Base-by-base conservation (phyloP, 2,888 invertebrate genomes). In the Furcula furcula region DNA sequence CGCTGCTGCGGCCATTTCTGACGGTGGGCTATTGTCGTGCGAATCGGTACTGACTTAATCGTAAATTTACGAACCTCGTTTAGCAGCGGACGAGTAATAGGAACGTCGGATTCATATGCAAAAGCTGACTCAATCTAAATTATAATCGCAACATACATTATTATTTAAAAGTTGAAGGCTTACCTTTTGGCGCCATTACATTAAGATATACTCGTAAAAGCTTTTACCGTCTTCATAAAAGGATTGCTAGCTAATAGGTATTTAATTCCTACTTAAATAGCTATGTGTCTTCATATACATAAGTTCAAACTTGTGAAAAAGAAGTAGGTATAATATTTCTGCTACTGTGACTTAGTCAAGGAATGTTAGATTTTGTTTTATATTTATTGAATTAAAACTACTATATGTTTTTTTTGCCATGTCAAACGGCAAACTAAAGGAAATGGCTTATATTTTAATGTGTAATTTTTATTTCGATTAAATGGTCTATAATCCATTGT, bases 21-120 rank as follows among this genome's bases (percentile, higher is more conserved):
- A 61, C 59, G 58, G 55, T 52, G 42, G 38, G 54, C 65, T 64
- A 79, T 80, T 80, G 80, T 77, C 71, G 67, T 66, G 63, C 61
- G 62, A 69, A 65, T 68, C 63, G 73, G 67, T 77, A 69, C 65
- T 68, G 68, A 76, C 80, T 79, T 81, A 82, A 81, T 81, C 78
- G 72, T 64, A 67, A 60, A 75, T 76, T 79, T 78, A 78, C 71
- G 69, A 64, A 69, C 64, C 69, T 65, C 65, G 53, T 76, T 78
- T 76, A 69, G 64, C 55, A 50, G 50, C 45, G 53, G 58, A 49
- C 46, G 46, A 57, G 51, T 58, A 54, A 58, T 52, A 55, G 34
- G 40, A 55, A 56, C 52, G 50, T 58, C 58, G 67, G 66, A 65
- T 68, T 61, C 56, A 59, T 54, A 47, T 53, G 60, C 73, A 71